These are phyloP conservation scores for Allophyes oxyacanthae DNA, from an alignment of 2,888 invertebrate genomes.

Conservation along the genomic window DNA sequence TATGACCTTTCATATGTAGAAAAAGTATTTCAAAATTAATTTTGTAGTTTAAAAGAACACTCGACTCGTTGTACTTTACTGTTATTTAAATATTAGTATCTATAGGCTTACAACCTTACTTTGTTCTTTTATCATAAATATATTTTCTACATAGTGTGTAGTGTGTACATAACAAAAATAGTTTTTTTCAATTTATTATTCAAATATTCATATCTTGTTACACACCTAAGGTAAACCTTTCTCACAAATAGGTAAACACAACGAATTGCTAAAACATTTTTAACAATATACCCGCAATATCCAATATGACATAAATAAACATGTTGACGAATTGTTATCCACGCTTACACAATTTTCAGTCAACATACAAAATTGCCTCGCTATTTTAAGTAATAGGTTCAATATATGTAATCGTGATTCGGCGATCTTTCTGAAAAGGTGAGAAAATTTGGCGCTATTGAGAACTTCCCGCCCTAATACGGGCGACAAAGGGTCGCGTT, in stretches of 20 bases:
- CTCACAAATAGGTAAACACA: constrained; percentile 10
- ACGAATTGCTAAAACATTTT: constrained; percentile 26
- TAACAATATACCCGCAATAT: constrained; percentile 33
- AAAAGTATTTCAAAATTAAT: too few relatives aligned
- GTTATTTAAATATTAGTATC: too few relatives aligned
- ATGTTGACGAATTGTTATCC: constrained; percentile 42
- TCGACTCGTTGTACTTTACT: too few relatives aligned
- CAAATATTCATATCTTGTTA: constrained; percentile 9
- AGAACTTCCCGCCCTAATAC: constrained; percentile 68
- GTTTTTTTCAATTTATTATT: neutral
- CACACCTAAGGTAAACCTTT: constrained; percentile 28
- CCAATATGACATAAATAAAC: constrained; percentile 30
- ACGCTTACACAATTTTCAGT: constrained; percentile 43
- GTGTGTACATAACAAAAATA: too few relatives aligned
- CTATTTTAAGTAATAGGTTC: constrained; percentile 69
- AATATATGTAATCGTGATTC: constrained; percentile 65
- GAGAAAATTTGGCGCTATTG: constrained; percentile 70
- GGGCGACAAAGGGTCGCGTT: constrained; percentile 73
- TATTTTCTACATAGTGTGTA: too few relatives aligned
- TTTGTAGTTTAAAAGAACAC: too few relatives aligned
- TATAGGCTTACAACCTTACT: too few relatives aligned
- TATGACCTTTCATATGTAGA: too few relatives aligned
- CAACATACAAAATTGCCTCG: constrained; percentile 62
- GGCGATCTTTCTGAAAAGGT: constrained; percentile 60
- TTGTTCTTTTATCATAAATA: too few relatives aligned